Evolutionary conservation across 2,113 vertebrate genomes (phyloP).

Genomic region (Pithys albifrons): DNA sequence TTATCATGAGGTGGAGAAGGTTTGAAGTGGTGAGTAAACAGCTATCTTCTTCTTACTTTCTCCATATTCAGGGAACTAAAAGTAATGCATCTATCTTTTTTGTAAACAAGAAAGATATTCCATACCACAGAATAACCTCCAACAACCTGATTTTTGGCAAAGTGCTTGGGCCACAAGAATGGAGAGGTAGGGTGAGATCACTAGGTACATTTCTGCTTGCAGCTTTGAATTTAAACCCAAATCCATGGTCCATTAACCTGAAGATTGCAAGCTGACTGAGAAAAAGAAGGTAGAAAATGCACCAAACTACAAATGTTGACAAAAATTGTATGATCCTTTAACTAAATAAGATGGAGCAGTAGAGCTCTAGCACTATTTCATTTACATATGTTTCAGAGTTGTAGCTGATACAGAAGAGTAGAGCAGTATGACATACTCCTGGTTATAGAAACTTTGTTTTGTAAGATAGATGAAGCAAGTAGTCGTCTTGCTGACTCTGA

Average conservation of each 20-base stretch:
- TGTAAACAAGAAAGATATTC: not conserved
- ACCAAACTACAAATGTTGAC: not conserved
- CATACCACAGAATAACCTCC: not conserved
- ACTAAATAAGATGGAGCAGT: not conserved
- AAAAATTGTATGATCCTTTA: not conserved
- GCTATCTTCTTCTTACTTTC: not conserved
- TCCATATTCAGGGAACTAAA: not conserved
- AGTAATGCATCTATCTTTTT: not conserved
- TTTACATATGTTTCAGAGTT: not conserved
- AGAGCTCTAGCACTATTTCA: not conserved
- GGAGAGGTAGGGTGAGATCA: not conserved
- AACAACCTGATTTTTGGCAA: not conserved
- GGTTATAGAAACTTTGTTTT: not conserved
- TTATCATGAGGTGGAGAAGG: not conserved
- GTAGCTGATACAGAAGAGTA: not conserved
- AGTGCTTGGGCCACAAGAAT: not conserved
- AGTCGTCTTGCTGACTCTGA: not conserved
- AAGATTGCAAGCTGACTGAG: not conserved
- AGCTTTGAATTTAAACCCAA: not conserved
- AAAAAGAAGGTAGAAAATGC: not conserved
- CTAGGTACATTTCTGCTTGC: not conserved
- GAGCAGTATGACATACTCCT: not conserved
- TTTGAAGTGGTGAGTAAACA: not conserved
- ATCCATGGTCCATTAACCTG: not conserved
- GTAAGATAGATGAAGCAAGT: not conserved